phyloP scores from a whole-genome alignment of 2,888 invertebrate species.

The Drosophila mimetica region DNA sequence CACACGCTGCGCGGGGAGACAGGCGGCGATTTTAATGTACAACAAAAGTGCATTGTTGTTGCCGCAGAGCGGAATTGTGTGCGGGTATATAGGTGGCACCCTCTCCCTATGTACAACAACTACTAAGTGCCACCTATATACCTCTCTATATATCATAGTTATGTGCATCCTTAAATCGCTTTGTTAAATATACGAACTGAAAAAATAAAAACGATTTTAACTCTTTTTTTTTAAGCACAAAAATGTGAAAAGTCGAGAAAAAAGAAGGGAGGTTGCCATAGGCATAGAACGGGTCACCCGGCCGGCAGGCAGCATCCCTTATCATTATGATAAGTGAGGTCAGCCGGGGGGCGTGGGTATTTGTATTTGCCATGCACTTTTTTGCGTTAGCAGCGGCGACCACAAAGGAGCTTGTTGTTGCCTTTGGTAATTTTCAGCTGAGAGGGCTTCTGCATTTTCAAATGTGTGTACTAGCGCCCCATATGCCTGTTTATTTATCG shows the following conservation, averaged over 20 bases:
- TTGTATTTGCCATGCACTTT: conserved; percentile 65
- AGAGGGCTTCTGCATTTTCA: conserved; percentile 3
- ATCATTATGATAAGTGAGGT: conserved; percentile 35
- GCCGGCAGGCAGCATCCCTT: conserved; percentile 21
- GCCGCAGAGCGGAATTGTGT: conserved; percentile 51
- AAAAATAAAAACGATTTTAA: conserved; percentile 50
- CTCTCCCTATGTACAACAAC: conserved; percentile 56
- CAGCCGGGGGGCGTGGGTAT: conserved; percentile 21
- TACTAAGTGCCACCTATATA: conserved; percentile 37
- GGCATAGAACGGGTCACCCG: conserved; percentile 18
- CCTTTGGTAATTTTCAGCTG: conserved; percentile 53
- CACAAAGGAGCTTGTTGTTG: conserved; percentile 38
- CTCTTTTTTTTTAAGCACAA: conserved; percentile 69
- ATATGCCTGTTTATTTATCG: conserved; percentile 5
- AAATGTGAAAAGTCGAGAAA: conserved; percentile 50
- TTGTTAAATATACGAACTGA: conserved; percentile 30
- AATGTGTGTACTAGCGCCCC: neutral
- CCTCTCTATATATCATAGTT: conserved; percentile 39
- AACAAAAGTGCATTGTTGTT: conserved; percentile 69
- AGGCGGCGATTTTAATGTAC: conserved; percentile 75
- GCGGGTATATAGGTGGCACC: conserved; percentile 62
- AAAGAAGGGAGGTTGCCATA: conserved; percentile 1
- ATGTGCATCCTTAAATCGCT: conserved; percentile 56
- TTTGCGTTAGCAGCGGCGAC: conserved; percentile 47
- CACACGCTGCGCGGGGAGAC: conserved; percentile 37